phyloP scores from a whole-genome alignment of 2,113 vertebrate genomes.

The Acanthisitta chloris region DNA sequence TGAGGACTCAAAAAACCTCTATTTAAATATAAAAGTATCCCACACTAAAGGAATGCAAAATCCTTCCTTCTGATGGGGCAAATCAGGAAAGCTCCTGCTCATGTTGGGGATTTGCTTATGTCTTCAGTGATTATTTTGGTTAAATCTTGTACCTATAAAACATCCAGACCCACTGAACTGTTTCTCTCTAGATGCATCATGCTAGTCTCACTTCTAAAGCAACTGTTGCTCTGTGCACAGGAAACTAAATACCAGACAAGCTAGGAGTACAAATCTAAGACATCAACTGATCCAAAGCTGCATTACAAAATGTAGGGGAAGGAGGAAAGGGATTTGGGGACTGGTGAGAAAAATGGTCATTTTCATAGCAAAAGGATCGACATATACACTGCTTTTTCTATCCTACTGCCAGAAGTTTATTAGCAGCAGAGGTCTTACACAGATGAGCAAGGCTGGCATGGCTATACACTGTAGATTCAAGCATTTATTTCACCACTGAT shows the following conservation, averaged over 20 bases:
- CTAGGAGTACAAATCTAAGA: neutral
- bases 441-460: neutral
- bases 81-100: neutral
- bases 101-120: neutral
- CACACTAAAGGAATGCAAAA: neutral
- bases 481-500: neutral
- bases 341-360: neutral
- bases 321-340: accelerated
- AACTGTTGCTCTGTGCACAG: neutral
- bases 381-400: neutral
- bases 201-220: neutral
- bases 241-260: neutral
- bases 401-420: neutral
- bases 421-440: neutral
- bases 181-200: neutral
- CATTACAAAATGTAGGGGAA: neutral
- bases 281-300: neutral
- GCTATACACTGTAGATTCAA: neutral
- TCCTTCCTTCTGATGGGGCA: neutral
- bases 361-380: neutral
- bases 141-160: neutral
- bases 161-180: neutral
- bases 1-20: neutral
- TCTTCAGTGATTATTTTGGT: neutral
- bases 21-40: neutral